Percentiles rank a stretch among this genome's conserved stretches.
phyloP scores from a whole-genome alignment of 1,140 invertebrate genomes.

The Anoplolepis gracilipes region DNA sequence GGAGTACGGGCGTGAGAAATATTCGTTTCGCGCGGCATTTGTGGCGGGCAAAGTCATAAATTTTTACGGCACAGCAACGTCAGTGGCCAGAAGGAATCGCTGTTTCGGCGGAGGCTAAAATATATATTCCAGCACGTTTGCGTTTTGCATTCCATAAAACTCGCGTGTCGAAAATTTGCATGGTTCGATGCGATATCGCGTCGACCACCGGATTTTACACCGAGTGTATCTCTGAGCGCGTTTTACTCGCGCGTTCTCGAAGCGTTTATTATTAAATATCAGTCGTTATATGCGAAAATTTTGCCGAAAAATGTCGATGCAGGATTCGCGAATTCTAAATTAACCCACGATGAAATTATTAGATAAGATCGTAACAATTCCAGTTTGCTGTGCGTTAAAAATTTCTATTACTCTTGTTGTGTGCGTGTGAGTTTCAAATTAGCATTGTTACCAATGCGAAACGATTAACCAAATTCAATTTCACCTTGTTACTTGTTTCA shows the following conservation, averaged over 20 bases:
- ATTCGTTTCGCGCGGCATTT: slow-evolving; percentile 53
- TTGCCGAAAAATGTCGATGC: slow-evolving; percentile 12
- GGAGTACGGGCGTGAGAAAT: slow-evolving; percentile 43
- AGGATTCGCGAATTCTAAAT: slow-evolving; percentile 9
- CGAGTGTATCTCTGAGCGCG: not conserved
- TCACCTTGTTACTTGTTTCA: slow-evolving; percentile 17
- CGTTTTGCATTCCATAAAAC: slow-evolving; percentile 58
- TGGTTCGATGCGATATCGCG: slow-evolving; percentile 55
- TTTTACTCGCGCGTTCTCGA: not conserved
- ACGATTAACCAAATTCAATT: slow-evolving; percentile 27
- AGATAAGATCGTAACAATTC: slow-evolving; percentile 27
- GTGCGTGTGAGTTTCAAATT: not conserved
- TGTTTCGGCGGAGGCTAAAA: slow-evolving; percentile 52
- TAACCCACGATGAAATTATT: slow-evolving; percentile 37
- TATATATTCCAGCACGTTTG: slow-evolving; percentile 46
- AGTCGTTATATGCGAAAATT: slow-evolving; percentile 24
- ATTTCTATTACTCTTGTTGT: not conserved
- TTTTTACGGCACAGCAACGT: slow-evolving; percentile 39
- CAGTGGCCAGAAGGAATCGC: slow-evolving; percentile 54
- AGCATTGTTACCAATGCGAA: not conserved
- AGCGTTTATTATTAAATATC: slow-evolving; percentile 56
- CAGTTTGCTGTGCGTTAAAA: slow-evolving; percentile 21
- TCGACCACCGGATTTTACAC: slow-evolving; percentile 36
- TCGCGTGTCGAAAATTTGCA: slow-evolving; percentile 58
- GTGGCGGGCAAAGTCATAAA: slow-evolving; percentile 49